Conservation (phyloP, 2,797 vertebrate genomes). For the Acanthurus leucopareius region DNA sequence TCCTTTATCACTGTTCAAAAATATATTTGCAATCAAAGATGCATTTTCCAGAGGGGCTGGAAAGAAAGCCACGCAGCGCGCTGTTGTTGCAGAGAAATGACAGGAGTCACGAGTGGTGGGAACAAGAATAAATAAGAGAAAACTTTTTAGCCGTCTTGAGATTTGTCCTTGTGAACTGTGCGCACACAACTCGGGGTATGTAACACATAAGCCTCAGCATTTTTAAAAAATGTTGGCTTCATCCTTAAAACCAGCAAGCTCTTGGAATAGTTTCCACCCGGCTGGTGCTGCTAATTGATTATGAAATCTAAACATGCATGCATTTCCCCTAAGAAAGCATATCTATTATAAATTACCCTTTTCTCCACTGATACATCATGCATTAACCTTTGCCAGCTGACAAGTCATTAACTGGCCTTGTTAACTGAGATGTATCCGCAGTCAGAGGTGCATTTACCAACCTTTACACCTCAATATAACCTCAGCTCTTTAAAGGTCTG, state of each 20-base stretch:
- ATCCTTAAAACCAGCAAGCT: conserved; percentile 23
- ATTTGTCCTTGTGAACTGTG: conserved; percentile 5
- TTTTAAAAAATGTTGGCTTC: conserved; percentile 15
- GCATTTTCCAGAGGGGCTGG: background rate
- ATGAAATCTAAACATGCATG: conserved; percentile 64
- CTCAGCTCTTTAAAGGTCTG: conserved; percentile 11
- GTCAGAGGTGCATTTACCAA: conserved; percentile 61
- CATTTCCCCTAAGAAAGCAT: conserved; percentile 62
- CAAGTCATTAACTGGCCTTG: conserved; percentile 79
- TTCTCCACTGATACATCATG: conserved; percentile 75
- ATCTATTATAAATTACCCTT: conserved; percentile 81
- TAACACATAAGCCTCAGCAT: background rate
- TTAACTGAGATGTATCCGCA: conserved; percentile 74
- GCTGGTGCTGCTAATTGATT: conserved; percentile 70
- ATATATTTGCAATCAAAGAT: background rate
- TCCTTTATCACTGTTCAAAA: background rate
- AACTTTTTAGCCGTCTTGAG: conserved; percentile 23
- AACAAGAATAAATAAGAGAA: conserved; percentile 2
- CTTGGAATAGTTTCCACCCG: conserved; percentile 61
- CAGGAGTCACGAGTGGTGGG: conserved; percentile 1
- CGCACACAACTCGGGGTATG: background rate
- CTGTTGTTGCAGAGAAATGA: background rate
- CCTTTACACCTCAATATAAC: conserved; percentile 50
- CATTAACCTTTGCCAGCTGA: conserved; percentile 82
- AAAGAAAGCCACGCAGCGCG: background rate